A percentile compares a stretch with the other conserved stretches of the same genome.
These are phyloP conservation scores for Amphiura filiformis DNA, from an alignment of 35 echinoderm and acorn worm genomes.

Conservation along the genomic window DNA sequence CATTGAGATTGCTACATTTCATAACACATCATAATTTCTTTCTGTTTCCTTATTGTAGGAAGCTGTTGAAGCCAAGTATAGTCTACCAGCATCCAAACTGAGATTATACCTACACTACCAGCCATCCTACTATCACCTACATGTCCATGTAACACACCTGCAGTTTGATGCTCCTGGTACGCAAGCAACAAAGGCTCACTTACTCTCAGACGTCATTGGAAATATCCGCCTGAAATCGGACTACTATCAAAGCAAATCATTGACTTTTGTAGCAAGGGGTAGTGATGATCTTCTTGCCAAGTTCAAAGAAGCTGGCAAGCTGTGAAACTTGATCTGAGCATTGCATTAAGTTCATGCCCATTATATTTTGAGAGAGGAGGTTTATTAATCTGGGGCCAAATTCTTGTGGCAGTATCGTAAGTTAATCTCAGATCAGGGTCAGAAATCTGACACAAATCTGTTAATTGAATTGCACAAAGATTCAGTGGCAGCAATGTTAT, in stretches of 20 bases:
- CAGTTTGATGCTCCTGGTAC: constrained; percentile 76
- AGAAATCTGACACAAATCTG: no score
- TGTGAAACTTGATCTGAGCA: neutral
- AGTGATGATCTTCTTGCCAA: constrained; percentile 62
- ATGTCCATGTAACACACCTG: constrained; percentile 88
- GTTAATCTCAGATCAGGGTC: no score
- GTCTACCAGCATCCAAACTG: constrained; percentile 49
- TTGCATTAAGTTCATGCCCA: no score
- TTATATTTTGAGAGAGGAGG: no score
- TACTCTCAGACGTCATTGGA: constrained; percentile 77
- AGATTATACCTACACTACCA: constrained; percentile 92
- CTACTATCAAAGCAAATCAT: constrained; percentile 85
- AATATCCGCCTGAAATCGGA: constrained; percentile 80
- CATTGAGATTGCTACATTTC: no score
- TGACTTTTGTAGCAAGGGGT: constrained; percentile 72
- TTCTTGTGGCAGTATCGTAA: no score
- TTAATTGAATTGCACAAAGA: no score
- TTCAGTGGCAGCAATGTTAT: no score
- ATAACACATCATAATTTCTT: no score
- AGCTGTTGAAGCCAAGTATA: constrained; percentile 69
- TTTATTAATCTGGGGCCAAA: no score
- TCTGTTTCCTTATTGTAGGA: no score
- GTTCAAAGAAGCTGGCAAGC: constrained; percentile 56
- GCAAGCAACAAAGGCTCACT: constrained; percentile 62
- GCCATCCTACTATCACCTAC: constrained; percentile 96